A percentile compares a stretch with the other conserved stretches of the same genome.
Evolutionary conservation across 2,113 vertebrate species (phyloP).

Genomic region (Tyto alba): DNA sequence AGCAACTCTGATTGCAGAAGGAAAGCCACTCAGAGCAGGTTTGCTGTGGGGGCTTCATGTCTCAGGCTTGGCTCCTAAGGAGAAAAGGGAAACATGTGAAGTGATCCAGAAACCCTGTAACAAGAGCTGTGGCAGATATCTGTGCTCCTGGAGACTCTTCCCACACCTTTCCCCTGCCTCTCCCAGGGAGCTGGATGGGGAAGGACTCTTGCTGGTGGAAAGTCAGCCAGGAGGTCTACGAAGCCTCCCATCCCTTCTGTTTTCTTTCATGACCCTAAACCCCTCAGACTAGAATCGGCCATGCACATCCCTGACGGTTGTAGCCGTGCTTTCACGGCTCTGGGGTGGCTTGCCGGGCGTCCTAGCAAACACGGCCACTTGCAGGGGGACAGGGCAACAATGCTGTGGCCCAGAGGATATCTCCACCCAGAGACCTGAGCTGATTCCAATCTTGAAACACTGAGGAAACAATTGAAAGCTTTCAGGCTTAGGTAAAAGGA

Average conservation of each 20-base stretch:
- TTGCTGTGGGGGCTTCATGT: background rate
- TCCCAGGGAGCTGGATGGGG: background rate
- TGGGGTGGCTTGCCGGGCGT: background rate
- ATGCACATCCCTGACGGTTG: background rate
- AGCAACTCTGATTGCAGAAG: background rate
- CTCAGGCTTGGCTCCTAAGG: background rate
- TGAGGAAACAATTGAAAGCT: slow-evolving; percentile 34
- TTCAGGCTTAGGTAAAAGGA: slow-evolving; percentile 21
- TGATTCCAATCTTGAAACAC: slow-evolving; percentile 16
- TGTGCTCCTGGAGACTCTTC: background rate
- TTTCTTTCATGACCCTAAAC: background rate
- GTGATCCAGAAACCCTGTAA: background rate
- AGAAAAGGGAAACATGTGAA: background rate
- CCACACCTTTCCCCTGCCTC: background rate
- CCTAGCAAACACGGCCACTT: background rate
- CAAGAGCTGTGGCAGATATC: background rate
- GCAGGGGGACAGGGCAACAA: background rate
- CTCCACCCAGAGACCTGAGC: slow-evolving; percentile 28
- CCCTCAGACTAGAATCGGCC: background rate
- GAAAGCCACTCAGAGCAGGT: background rate
- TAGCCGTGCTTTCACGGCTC: background rate
- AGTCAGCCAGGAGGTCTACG: background rate
- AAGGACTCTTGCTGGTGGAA: background rate
- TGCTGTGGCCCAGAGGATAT: background rate
- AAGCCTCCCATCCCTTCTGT: background rate